phyloP scores from a whole-genome alignment of 2,797 vertebrate genomes.

The Toxotes lorentzi region DNA sequence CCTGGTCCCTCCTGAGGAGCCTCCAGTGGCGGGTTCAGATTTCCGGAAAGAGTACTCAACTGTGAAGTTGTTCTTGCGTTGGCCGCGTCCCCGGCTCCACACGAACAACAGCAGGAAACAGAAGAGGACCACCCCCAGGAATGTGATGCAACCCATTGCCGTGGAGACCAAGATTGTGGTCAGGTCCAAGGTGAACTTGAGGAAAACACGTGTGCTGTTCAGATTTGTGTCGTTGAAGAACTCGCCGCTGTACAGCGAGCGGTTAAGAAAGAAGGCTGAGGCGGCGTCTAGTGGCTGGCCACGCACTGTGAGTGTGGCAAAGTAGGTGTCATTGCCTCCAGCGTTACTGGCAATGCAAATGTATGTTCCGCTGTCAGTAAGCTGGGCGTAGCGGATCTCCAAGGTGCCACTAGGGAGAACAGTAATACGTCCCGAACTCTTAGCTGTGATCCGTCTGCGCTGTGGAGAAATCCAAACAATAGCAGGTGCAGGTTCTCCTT shows the following conservation, averaged over 20 bases:
- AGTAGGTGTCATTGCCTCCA: conserved; percentile 97
- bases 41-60: conserved; percentile 99
- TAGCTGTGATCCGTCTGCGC: conserved; percentile 89
- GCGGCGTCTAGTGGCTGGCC: conserved; percentile 83
- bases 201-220: conserved; percentile 93
- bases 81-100: conserved; percentile 97
- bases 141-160: conserved; percentile 99
- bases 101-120: conserved; percentile 98
- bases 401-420: conserved; percentile 93
- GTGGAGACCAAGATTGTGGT: conserved; percentile 98
- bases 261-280: conserved; percentile 87
- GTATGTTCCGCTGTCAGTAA: conserved; percentile 96
- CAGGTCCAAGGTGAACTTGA: conserved; percentile 96
- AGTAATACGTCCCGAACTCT: conserved; percentile 87
- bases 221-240: conserved; percentile 91
- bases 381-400: conserved; percentile 92
- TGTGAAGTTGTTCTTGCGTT: conserved; percentile 98
- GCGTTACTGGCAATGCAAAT: conserved; percentile 98
- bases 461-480: conserved; percentile 97
- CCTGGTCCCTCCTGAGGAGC: conserved; percentile 90
- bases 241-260: conserved; percentile 89
- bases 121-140: conserved; percentile 97
- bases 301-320: conserved; percentile 92
- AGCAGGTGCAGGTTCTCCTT: conserved; percentile 92
- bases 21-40: conserved; percentile 89